Evolutionary conservation across 2,888 invertebrate genomes (phyloP), one percentile per base, ranked within the genome.

Genomic region (Drosophila villosipedis): DNA sequence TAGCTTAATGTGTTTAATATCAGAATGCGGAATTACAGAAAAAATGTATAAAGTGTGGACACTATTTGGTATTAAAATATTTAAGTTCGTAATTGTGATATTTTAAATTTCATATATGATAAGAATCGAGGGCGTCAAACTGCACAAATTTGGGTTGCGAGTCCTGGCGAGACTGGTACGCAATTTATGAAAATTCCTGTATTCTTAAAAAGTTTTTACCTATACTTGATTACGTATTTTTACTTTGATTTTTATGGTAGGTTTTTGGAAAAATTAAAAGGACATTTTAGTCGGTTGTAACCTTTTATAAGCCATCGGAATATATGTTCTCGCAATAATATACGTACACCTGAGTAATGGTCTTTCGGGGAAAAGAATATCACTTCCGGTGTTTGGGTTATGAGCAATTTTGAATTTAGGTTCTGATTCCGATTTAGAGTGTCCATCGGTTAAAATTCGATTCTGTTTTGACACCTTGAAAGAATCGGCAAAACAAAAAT

Each of bases 1-100:
- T 9, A 43, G 30, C 54, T 43, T 41, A 41, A 33, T 25, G 43
- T 43, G 59, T 53, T 72, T 31, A 49, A 12, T 22, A 49, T 31
- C 5, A 30, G 53, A 50, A 67, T 66, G 58, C 22, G 1, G 10
- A 7, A 53, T 53, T 58, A 47, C 41, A 16, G 25, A 28, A 35
- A 10, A 16, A 35, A 54, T 54, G 1, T 22, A 5, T 1, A 16
- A 35, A 2, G 4, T 43, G 43, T n/a, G 65, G 41, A 1, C 47
- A 12, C 22, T 47, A 22, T 47, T 22, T 47, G 14, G 22, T 16
- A 16, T 47, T 47, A 14, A 47, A 33, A 4, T 31, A 31, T 31
- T 31, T 12, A 33, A 22, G 7, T 22, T 47, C 14, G 22, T 22
- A 47, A 22, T 22, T 47, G 14, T 14, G 7, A 4, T 47, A 7